These are phyloP conservation scores for Sceloporus tristichus DNA, from an alignment of 2,113 vertebrate species.

Conservation along the genomic window DNA sequence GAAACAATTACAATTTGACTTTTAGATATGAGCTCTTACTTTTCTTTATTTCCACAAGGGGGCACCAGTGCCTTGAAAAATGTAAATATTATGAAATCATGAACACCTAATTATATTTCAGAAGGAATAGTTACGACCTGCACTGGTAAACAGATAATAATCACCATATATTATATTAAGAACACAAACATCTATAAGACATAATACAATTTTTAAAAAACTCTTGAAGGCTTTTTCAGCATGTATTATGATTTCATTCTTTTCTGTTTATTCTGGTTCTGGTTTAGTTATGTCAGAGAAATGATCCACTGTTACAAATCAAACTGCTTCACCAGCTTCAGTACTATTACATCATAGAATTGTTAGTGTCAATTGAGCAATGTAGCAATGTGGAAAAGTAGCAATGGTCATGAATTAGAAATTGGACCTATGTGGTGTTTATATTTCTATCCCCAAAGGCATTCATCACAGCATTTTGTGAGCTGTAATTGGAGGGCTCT, in stretches of 20 bases:
- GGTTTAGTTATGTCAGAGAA: not conserved
- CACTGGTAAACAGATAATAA: not conserved
- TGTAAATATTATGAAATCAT: not conserved
- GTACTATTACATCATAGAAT: not conserved
- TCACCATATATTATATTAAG: not conserved
- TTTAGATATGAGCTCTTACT: not conserved
- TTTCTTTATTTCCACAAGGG: constrained; percentile 60
- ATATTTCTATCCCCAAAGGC: too few species aligned
- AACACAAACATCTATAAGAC: not conserved
- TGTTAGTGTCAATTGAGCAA: not conserved
- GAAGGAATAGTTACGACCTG: not conserved
- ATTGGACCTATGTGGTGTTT: too few species aligned
- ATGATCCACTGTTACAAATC: not conserved
- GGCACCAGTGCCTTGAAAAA: constrained; percentile 43
- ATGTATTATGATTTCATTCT: not conserved
- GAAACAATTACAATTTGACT: too few species aligned
- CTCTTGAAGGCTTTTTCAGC: not conserved
- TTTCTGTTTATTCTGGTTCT: not conserved
- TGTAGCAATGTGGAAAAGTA: not conserved
- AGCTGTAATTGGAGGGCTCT: too few species aligned
- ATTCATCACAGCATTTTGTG: too few species aligned
- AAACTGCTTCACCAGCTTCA: not conserved
- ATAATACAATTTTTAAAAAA: not conserved
- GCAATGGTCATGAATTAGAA: not conserved
- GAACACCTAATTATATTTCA: not conserved